These are phyloP conservation scores for Hypomesus transpacificus DNA, from an alignment of 2,113 vertebrate species.

Conservation along the genomic window DNA sequence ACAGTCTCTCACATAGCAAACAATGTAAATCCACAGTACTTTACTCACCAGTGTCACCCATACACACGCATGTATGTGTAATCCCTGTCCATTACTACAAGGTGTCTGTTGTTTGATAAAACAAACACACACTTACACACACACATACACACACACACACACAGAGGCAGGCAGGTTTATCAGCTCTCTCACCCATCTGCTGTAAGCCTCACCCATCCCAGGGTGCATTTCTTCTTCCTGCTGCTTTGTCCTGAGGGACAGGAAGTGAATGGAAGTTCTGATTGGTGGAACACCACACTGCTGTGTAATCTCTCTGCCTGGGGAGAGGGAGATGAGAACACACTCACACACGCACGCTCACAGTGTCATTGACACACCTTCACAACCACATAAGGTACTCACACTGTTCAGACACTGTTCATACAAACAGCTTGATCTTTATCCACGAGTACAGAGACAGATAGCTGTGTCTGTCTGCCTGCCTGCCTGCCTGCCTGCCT, in stretches of 20 bases:
- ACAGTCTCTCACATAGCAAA: neutral
- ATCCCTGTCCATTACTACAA: constrained; percentile 9
- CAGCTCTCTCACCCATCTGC: constrained; percentile 3
- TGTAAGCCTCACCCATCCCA: constrained; percentile 22
- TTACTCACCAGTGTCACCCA: neutral
- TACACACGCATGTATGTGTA: constrained; percentile 8
- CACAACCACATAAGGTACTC: neutral
- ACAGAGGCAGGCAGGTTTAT: constrained; percentile 5
- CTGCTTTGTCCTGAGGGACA: constrained; percentile 9
- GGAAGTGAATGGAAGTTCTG: neutral
- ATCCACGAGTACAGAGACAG: no score
- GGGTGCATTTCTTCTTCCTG: constrained; percentile 11
- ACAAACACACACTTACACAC: neutral
- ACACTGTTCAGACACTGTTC: no score
- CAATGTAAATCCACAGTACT: neutral
- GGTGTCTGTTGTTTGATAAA: constrained; percentile 5
- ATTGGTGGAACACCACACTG: constrained; percentile 7
- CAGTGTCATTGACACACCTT: neutral
- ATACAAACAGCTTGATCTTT: no score
- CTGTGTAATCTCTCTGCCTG: constrained; percentile 11
- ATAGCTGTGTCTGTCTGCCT: no score
- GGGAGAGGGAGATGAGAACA: neutral
- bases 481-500: no score
- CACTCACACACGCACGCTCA: neutral
- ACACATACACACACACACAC: neutral